Evolutionary conservation across 2,113 vertebrate species (phyloP), one percentile per base, ranked within the genome.

Genomic region (Perca schrenkii): DNA sequence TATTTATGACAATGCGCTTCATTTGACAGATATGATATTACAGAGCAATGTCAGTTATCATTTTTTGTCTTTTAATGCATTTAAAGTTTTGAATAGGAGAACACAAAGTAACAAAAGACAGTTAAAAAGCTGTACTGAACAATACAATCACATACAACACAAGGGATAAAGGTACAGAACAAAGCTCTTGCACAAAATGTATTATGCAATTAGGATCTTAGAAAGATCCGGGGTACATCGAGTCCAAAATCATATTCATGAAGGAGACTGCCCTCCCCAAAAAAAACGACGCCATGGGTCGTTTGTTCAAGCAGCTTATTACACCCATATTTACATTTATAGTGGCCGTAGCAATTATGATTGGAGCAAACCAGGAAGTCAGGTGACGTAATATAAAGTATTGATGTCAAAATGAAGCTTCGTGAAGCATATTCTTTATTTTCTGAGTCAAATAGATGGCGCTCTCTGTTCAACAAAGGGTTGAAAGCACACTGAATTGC

Each of bases 21-120:
- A 74, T 64, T 14, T 76, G 49, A 62, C 43, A 64, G 34, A 74
- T 28, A 2, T 49, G 19, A 60, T 60, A 36, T 74, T 28, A 6
- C 46, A 54, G 5, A 21, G 52, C 10, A 49, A 81, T 70, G 74
- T 69, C 31, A 31, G 19, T 6, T 5, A 0, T 46, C 56, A 36
- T 63, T 40, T 75, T 72, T 79, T 49, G 8, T 66, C 43, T 70
- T 31, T 49, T 81, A 56, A 81, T 36, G 75, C 3, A 28, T n/a
- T 69, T 15, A 1, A 50, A 25, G 16, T 65, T 36, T 28, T 25
- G n/a, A 83, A 68, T 8, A 47, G 19, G 14, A 64, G 6, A 67
- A 50, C 53, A 0, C 31, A 65, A 0, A 68, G 72, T 14, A 63
- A 34, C 36, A 66, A 13, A 71, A 49, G 22, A 7, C 16, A 25